A percentile compares a stretch with the other conserved stretches of the same genome.
Conservation (phyloP, 2,888 invertebrate genomes). For the Invenusta paracnida region DNA sequence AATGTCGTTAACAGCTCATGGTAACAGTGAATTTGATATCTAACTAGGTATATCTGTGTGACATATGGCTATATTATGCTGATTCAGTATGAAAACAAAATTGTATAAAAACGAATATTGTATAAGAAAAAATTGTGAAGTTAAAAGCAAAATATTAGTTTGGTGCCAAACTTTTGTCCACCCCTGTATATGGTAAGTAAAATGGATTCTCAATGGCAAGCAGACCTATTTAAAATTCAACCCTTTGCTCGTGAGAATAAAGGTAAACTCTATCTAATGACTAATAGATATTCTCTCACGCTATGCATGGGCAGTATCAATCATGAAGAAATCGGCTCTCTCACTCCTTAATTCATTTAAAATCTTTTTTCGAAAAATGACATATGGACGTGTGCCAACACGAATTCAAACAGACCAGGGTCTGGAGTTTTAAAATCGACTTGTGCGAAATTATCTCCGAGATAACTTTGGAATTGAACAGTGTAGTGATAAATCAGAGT, state of each 20-base stretch:
- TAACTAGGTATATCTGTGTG: slow-evolving; percentile 1
- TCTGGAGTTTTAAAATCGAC: no score
- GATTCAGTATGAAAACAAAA: background rate
- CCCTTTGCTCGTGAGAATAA: background rate
- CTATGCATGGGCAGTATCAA: background rate
- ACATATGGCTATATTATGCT: background rate
- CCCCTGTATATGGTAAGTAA: no score
- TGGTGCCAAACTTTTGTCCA: background rate
- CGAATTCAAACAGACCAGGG: no score
- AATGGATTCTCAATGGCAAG: background rate
- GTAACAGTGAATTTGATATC: background rate
- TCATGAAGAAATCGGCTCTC: background rate
- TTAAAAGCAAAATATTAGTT: background rate
- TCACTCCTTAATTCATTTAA: background rate
- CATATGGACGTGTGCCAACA: background rate
- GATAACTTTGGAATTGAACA: no score
- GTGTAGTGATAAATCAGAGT: no score
- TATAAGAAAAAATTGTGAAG: background rate
- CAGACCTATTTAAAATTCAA: background rate
- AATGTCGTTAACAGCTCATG: background rate
- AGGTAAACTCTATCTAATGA: background rate
- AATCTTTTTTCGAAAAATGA: background rate
- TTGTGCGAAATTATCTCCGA: no score
- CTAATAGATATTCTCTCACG: background rate
- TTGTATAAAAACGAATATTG: background rate